Percentiles rank a stretch among this genome's conserved stretches.
Conservation (phyloP, 2,797 vertebrate genomes). For the Lepilemur ruficaudatus region DNA sequence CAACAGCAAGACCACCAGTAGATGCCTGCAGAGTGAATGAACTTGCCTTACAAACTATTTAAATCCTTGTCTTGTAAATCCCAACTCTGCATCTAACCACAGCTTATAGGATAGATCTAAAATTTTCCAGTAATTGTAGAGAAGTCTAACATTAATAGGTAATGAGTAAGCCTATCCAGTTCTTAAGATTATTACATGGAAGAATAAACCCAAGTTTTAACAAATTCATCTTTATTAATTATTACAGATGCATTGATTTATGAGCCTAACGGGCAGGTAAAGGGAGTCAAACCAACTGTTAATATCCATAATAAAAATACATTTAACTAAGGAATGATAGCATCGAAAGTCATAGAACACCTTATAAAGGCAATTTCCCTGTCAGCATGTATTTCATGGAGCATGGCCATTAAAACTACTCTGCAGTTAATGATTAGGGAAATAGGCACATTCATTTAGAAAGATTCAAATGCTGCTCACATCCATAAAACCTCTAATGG, state of each 20-base stretch:
- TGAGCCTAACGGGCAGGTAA: conserved; percentile 67
- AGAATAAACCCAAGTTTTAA: conserved; percentile 78
- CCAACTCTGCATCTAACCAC: not conserved
- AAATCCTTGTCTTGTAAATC: conserved; percentile 2
- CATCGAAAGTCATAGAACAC: conserved; percentile 45
- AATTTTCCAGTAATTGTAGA: conserved; percentile 65
- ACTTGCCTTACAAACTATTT: not conserved
- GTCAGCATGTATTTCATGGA: conserved; percentile 27
- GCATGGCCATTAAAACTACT: conserved; percentile 25
- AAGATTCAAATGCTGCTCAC: conserved; percentile 35
- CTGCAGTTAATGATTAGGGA: conserved; percentile 5
- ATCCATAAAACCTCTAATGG: conserved; percentile 21
- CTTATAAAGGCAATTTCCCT: conserved; percentile 53
- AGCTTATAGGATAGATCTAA: not conserved
- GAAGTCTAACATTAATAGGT: conserved; percentile 60
- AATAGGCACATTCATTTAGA: conserved; percentile 51
- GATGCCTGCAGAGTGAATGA: not conserved
- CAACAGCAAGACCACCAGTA: not conserved
- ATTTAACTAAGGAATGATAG: conserved; percentile 47
- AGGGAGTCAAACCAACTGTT: conserved; percentile 50
- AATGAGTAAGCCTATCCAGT: conserved; percentile 77
- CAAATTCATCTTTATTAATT: conserved; percentile 79
- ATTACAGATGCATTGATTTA: conserved; percentile 80
- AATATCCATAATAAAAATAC: conserved; percentile 66
- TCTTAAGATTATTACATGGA: conserved; percentile 61